These are phyloP conservation scores for Lagorchestes hirsutus DNA, from an alignment of 2,797 vertebrate genomes.

Conservation along the genomic window DNA sequence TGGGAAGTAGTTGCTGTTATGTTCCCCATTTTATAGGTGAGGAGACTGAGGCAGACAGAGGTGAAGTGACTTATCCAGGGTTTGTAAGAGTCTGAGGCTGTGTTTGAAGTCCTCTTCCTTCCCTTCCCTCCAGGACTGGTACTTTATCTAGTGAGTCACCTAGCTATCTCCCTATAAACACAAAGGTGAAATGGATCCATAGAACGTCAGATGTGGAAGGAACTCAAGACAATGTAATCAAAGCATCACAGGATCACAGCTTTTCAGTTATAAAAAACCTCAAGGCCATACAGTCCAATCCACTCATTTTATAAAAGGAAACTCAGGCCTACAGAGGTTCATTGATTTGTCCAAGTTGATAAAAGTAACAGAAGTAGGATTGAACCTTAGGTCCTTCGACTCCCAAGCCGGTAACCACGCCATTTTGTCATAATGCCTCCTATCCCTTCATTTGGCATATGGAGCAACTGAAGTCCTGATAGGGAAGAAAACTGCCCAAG, in stretches of 20 bases:
- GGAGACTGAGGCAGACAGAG: background rate
- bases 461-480: background rate
- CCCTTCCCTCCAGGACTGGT: background rate
- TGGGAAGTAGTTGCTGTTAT: background rate
- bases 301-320: background rate
- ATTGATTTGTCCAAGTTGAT: background rate
- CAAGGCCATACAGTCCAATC: background rate
- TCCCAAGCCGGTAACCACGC: background rate
- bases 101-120: background rate
- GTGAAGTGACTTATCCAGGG: background rate
- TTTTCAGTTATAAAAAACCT: background rate
- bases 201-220: background rate
- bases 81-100: background rate
- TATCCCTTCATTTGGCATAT: background rate
- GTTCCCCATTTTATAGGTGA: background rate
- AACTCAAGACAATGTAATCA: background rate
- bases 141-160: background rate
- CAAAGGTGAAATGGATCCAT: background rate
- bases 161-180: background rate
- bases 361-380: background rate
- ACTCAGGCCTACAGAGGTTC: background rate
- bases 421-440: background rate
- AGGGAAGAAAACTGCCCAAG: background rate
- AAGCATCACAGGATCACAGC: background rate
- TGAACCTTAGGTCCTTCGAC: background rate